Percentiles rank a stretch among this genome's conserved stretches.
Evolutionary conservation across 2,888 invertebrate genomes (phyloP).

Genomic region (Standfussiana lucernea): DNA sequence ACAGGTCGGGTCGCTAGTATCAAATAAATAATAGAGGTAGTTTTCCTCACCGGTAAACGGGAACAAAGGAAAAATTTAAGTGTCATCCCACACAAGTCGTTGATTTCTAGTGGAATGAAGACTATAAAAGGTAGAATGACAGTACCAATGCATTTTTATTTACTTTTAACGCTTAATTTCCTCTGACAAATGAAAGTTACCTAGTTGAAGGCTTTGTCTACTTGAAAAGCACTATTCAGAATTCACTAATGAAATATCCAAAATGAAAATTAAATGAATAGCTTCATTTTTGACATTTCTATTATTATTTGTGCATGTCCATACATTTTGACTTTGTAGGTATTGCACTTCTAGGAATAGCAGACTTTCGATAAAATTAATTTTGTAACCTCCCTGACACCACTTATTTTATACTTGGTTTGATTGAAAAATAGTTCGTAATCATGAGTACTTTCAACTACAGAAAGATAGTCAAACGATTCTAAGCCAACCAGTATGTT

Average conservation of each 20-base stretch:
- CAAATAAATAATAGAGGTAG: neutral
- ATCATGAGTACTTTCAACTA: neutral
- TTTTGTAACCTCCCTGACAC: too few relatives aligned
- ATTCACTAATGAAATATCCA: neutral
- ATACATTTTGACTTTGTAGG: neutral
- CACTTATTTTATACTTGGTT: too few relatives aligned
- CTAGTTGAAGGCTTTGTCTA: neutral
- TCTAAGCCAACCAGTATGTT: neutral
- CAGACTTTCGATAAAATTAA: too few relatives aligned
- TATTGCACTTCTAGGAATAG: too few relatives aligned
- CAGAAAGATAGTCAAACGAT: neutral
- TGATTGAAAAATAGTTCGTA: neutral
- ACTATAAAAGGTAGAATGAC: constrained; percentile 4
- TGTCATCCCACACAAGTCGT: constrained; percentile 20
- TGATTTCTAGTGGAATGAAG: constrained; percentile 14
- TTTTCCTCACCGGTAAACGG: neutral
- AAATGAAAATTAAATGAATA: too few relatives aligned
- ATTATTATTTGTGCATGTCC: too few relatives aligned
- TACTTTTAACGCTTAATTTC: neutral
- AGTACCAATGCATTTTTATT: constrained; percentile 7
- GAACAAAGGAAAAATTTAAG: neutral
- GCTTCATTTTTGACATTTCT: too few relatives aligned
- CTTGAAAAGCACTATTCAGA: neutral
- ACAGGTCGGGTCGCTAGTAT: neutral
- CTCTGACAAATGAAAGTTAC: neutral